Base-by-base conservation (phyloP, 2,888 invertebrate genomes). In the Elysia crispata region DNA sequence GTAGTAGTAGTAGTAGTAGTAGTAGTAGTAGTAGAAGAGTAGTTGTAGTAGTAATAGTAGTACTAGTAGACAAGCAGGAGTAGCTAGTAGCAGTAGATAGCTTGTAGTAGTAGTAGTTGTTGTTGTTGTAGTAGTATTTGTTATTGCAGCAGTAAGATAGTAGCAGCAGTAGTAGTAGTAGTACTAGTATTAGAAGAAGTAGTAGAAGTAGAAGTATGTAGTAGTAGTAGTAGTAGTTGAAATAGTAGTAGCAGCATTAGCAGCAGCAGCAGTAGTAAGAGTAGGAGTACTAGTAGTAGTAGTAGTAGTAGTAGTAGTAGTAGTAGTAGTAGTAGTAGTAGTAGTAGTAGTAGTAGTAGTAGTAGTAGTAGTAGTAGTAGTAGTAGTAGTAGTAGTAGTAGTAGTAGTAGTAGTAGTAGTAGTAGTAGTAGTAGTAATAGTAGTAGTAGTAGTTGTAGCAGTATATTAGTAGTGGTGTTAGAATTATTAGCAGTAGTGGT, bases 271-370 rank as follows among this genome's bases (percentile, higher is more conserved):
- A n/a, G n/a, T n/a, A n/a, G n/a, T n/a, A n/a, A n/a, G n/a, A n/a
- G n/a, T n/a, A n/a, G n/a, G n/a, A n/a, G n/a, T n/a, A 62, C 28
- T 62, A 31, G 31, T 62, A 31, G 62, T 76, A 62, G 64, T 64
- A 62, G 64, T 76, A 62, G 76, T 64, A 76, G 33, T 30, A 76
- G 64, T 76, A 64, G 41, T 76, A 64, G 41, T 76, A 76, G 31
- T 64, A 76, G 41, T 76, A 76, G 54, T 28, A 60, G 23, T 64
- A 76, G 76, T 76, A 64, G 64, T 76, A 64, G 76, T 76, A 76
- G 64, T 64, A 76, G 76, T 76, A 76, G 76, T 76, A 76, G 64
- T 64, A 76, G 76, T 76, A 64, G 64, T 76, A 49, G 76, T 76
- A 64, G 64, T 64, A 76, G 76, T 76, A 76, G 76, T 64, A 76